A percentile compares a stretch with the other conserved stretches of the same genome.
Evolutionary conservation across 2,888 invertebrate species (phyloP).

Genomic region (Lydus trimaculatus): DNA sequence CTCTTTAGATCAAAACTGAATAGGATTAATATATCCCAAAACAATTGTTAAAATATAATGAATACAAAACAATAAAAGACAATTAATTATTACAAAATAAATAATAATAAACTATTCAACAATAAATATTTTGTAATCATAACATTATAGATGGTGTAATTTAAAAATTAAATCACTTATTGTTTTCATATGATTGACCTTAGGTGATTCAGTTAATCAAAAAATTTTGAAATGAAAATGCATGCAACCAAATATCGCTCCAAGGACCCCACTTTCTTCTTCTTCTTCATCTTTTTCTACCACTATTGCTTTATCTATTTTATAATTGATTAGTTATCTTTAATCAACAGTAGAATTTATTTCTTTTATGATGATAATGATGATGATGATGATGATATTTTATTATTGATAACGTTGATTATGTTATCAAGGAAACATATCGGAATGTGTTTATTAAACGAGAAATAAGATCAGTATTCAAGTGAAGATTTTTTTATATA

Average conservation of each 20-base stretch:
- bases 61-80: background rate
- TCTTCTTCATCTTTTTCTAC: too few relatives aligned
- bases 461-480: background rate
- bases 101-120: background rate
- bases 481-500: background rate
- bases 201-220: too few relatives aligned
- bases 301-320: too few relatives aligned
- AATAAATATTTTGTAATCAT: background rate
- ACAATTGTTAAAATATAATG: background rate
- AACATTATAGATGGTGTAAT: background rate
- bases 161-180: constrained; percentile 2
- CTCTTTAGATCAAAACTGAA: too few relatives aligned
- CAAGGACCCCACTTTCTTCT: too few relatives aligned
- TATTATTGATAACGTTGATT: background rate
- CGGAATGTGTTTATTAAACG: background rate
- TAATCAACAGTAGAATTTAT: too few relatives aligned
- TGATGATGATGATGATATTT: background rate
- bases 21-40: background rate
- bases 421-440: background rate
- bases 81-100: background rate
- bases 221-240: too few relatives aligned
- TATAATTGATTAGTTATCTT: too few relatives aligned
- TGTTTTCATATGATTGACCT: background rate
- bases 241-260: too few relatives aligned
- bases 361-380: too few relatives aligned